These are phyloP conservation scores for Antrozous pallidus DNA, from an alignment of 2,797 vertebrate species.

Conservation along the genomic window DNA sequence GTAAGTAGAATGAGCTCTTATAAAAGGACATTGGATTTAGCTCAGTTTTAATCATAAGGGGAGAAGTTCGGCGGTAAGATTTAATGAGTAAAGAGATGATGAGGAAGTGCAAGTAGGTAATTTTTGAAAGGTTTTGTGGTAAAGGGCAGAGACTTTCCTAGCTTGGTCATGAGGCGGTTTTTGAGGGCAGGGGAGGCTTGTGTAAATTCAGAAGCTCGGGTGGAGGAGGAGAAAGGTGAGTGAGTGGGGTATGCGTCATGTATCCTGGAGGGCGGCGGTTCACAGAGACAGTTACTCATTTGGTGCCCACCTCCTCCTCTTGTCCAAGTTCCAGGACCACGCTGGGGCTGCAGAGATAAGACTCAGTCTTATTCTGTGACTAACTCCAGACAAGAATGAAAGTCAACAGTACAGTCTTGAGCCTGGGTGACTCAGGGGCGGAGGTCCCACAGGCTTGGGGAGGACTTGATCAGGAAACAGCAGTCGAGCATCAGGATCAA, in stretches of 20 bases:
- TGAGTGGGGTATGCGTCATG: not conserved
- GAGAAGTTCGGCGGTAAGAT: not conserved
- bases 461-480: not conserved
- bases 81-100: not conserved
- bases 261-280: not conserved
- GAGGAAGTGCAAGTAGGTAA: not conserved
- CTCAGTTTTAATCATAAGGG: not conserved
- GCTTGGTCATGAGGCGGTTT: not conserved
- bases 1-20: not conserved
- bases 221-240: not conserved
- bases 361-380: not conserved
- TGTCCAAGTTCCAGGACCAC: not conserved
- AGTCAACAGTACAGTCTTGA: not conserved
- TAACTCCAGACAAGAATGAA: not conserved
- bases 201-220: not conserved
- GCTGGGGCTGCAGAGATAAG: not conserved
- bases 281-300: not conserved
- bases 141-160: not conserved
- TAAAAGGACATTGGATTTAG: not conserved
- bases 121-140: not conserved
- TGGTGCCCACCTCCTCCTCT: not conserved
- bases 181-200: not conserved
- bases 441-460: not conserved
- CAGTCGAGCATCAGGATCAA: not conserved
- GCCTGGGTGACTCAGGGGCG: not conserved